Conservation (phyloP, 2,888 invertebrate genomes). For the Pecten maximus region DNA sequence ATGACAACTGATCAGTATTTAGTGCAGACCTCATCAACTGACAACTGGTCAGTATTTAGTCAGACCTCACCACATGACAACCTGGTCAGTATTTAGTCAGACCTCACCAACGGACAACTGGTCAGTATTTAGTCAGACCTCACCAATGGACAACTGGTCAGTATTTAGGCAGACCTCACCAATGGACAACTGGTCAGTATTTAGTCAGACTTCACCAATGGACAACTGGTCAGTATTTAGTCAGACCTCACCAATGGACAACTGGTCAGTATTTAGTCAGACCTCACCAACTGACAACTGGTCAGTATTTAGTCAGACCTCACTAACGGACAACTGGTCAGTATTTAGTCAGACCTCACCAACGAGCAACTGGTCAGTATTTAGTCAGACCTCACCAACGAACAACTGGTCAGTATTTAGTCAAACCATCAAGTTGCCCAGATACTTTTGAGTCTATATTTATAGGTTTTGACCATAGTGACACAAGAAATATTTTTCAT, state of each 20-base stretch:
- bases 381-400: too few species aligned
- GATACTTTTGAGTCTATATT: too few species aligned
- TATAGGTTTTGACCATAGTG: too few species aligned
- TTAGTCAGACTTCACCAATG: too few species aligned
- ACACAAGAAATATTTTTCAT: too few species aligned
- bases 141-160: too few species aligned
- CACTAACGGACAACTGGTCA: slow-evolving; percentile 60
- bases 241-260: too few species aligned
- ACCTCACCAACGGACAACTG: too few species aligned
- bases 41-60: neutral
- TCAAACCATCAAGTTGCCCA: neutral
- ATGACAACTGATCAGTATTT: too few species aligned
- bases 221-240: slow-evolving; percentile 57
- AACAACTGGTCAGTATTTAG: slow-evolving; percentile 58
- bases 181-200: slow-evolving; percentile 61
- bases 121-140: too few species aligned
- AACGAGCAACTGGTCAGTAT: slow-evolving; percentile 56
- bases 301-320: slow-evolving; percentile 55
- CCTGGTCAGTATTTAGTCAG: slow-evolving; percentile 57
- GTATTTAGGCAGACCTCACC: slow-evolving; percentile 52
- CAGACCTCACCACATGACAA: slow-evolving; percentile 55
- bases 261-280: slow-evolving; percentile 6
- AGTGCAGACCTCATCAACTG: too few species aligned
- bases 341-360: neutral
- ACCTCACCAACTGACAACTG: slow-evolving; percentile 57